Evolutionary conservation across 2,888 invertebrate species (phyloP), one percentile per base, ranked within the genome.

Genomic region (Anorthoa munda): DNA sequence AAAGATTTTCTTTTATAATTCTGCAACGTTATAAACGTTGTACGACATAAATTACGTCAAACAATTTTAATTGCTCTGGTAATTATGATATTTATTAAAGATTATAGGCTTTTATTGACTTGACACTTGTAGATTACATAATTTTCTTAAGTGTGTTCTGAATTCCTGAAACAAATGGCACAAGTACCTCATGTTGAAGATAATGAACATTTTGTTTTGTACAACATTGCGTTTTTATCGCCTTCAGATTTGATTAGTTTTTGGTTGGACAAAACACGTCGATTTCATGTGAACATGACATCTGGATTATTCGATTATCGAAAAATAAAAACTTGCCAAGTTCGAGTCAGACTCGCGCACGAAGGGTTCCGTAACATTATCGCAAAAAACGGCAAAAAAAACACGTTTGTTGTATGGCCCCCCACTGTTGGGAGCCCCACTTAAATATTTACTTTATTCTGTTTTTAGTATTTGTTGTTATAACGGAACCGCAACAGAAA

Each of bases 201-300:
- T 50, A 61, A 75, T 68, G 67, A 53, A 21, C 15, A 23, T 60
- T 67, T 61, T 68, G 60, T 67, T 60, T 39, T 74, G 53, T 48
- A 48, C 12, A 60, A 50, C 5, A 60, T 55, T 61, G 18, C 31
- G 45, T 31, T 69, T 21, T 75, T 75, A 75, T 75, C 75, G 46
- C 17, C 13, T 56, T 18, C 15, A 21, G 56, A 45, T 21, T 61
- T 75, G 26, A 69, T 75, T 75, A 21, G 46, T 75, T 75, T 60
- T 60, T 17, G 23, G 21, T 67, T 66, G 26, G 18, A 26, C 2
- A 61, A 61, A 75, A 69, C 50, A 69, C 17, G 23, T 23, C 11
- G 26, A 56, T 50, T 45, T 55, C 13, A 46, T 55, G 23, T 7
- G 31, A 55, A 61, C 31, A n/a, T 53, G 23, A 39, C 39, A 39